These are phyloP conservation scores for Ylistrum balloti DNA, from an alignment of 1,140 invertebrate genomes.

Conservation along the genomic window DNA sequence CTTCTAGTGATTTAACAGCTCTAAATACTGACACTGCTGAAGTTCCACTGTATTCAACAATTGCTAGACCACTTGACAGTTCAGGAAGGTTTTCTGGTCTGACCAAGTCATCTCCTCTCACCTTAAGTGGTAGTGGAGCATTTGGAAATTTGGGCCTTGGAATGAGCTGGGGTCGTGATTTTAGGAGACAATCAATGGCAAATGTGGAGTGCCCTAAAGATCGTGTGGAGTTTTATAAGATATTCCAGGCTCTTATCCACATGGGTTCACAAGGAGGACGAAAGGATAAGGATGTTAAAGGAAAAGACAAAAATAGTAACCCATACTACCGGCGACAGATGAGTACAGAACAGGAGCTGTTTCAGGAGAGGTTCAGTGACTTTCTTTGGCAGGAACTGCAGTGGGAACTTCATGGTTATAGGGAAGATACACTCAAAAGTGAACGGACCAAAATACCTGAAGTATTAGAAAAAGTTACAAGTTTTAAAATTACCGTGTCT, in stretches of 20 bases:
- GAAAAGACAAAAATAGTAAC: slow-evolving; percentile 72
- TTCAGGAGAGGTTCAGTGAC: slow-evolving; percentile 94
- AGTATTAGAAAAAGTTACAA: slow-evolving; percentile 89
- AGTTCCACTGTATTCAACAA: slow-evolving; percentile 61
- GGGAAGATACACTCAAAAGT: slow-evolving; percentile 89
- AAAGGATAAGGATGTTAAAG: slow-evolving; percentile 83
- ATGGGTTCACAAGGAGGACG: slow-evolving; percentile 87
- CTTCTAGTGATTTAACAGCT: slow-evolving; percentile 70
- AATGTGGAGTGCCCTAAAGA: slow-evolving; percentile 81
- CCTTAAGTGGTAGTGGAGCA: slow-evolving; percentile 36
- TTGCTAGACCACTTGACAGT: slow-evolving; percentile 60
- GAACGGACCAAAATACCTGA: slow-evolving; percentile 88
- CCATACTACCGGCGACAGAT: slow-evolving; percentile 84
- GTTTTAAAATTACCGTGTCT: slow-evolving; percentile 85
- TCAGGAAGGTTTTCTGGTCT: slow-evolving; percentile 62
- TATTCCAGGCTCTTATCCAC: slow-evolving; percentile 88
- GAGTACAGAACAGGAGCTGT: slow-evolving; percentile 91
- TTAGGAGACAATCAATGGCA: slow-evolving; percentile 53
- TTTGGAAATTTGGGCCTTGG: slow-evolving; percentile 14
- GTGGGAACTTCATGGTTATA: slow-evolving; percentile 88
- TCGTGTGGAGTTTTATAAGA: slow-evolving; percentile 87
- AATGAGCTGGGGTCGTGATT: slow-evolving; percentile 47
- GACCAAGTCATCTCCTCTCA: slow-evolving; percentile 47
- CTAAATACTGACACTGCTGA: slow-evolving; percentile 66
- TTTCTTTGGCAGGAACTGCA: slow-evolving; percentile 95